Conservation (phyloP, 2,113 vertebrate species). For the Atrichornis clamosus region DNA sequence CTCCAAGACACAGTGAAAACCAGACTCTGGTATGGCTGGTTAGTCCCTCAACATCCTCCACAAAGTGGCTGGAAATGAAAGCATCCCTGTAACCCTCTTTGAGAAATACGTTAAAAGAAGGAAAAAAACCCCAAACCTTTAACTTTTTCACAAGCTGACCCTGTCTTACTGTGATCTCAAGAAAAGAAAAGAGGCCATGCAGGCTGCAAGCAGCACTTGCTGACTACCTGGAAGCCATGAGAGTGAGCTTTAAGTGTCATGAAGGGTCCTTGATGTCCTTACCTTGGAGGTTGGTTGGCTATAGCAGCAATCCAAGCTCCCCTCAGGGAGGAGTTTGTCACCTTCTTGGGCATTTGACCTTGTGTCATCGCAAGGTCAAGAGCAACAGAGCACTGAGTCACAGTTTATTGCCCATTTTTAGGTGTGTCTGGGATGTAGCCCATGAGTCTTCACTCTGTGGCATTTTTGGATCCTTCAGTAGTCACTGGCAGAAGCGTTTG, state of each 20-base stretch:
- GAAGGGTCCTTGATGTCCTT: background rate
- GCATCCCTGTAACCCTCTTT: background rate
- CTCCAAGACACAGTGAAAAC: background rate
- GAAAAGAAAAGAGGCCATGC: background rate
- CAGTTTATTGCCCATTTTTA: background rate
- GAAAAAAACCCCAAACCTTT: background rate
- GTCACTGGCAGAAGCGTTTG: background rate
- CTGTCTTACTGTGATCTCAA: background rate
- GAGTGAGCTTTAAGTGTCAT: background rate
- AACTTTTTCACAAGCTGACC: background rate
- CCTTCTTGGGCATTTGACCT: background rate
- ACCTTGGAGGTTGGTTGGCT: background rate
- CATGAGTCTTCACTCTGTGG: background rate
- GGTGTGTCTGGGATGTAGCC: background rate
- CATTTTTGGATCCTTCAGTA: background rate
- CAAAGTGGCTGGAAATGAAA: background rate
- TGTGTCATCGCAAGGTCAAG: background rate
- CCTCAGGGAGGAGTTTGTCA: background rate
- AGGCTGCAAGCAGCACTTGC: background rate
- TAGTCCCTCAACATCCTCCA: background rate
- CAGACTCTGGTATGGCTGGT: background rate
- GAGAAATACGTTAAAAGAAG: background rate
- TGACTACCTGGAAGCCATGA: accelerated
- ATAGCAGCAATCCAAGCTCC: accelerated
- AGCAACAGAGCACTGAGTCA: background rate